phyloP scores from a whole-genome alignment of 2,888 invertebrate genomes.

The Orthonychiurus folsomi region DNA sequence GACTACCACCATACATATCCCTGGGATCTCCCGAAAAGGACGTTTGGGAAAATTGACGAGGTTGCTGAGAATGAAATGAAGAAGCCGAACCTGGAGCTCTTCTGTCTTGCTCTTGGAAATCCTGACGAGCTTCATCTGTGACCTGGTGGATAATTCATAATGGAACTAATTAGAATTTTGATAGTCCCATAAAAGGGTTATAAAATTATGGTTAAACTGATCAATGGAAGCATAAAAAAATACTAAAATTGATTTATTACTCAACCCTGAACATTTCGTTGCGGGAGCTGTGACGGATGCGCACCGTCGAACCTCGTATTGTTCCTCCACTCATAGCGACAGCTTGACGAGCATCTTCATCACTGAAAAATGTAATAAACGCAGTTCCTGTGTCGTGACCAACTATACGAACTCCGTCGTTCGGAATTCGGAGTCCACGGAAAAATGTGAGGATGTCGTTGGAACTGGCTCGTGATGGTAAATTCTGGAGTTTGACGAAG shows the following conservation, averaged over 20 bases:
- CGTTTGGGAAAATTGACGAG: neutral
- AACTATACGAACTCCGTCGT: conserved; percentile 98
- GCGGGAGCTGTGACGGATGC: conserved; percentile 82
- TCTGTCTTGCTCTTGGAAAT: conserved; percentile 50
- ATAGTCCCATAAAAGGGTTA: no score
- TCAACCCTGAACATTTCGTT: conserved; percentile 86
- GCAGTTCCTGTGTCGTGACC: conserved; percentile 98
- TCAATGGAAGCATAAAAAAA: no score
- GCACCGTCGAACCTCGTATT: conserved; percentile 81
- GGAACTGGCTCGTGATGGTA: conserved; percentile 97
- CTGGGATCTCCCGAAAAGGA: neutral
- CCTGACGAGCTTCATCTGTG: conserved; percentile 77
- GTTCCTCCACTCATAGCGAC: conserved; percentile 83
- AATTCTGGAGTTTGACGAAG: conserved; percentile 95
- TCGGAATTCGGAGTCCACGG: conserved; percentile 90
- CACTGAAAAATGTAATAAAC: conserved; percentile 99
- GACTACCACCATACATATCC: no score
- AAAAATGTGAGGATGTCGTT: conserved; percentile 96
- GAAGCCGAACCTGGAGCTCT: neutral
- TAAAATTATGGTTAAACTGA: neutral
- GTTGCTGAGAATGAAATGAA: neutral
- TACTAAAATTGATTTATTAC: neutral
- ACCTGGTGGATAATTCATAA: conserved; percentile 44
- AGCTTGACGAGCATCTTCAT: conserved; percentile 96
- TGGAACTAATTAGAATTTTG: no score